Evolutionary conservation across 2,888 invertebrate genomes (phyloP), one percentile per base, ranked within the genome.

Genomic region (Pantelozetes paolii): DNA sequence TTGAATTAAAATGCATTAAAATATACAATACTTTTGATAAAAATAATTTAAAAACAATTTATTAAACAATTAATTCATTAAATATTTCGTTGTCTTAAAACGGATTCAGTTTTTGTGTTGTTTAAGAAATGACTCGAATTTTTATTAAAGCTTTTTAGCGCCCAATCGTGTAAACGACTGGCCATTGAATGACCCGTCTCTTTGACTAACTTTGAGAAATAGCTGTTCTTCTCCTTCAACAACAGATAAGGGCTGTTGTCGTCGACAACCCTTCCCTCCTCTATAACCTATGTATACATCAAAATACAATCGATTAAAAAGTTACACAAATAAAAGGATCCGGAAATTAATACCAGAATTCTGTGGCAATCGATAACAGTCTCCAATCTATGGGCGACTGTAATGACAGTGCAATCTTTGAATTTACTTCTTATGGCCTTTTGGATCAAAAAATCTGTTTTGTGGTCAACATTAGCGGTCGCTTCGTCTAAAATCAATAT

Each of bases 351-450:
- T 54, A 94, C 93, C 81, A 94, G 85, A 26, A 94, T 89, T 76
- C 89, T 86, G 83, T 94, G 92, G 0, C 92, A 92, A 82, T 95
- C 94, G 89, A 95, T 94, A 77, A 95, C 90, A 0, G 94, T 94
- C 81, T 94, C 89, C 36, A 96, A 85, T 57, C 95, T 86, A 54
- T 78, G 77, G 23, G 77, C 77, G 50, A 78, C 75, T 13, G 77
- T 77, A 23, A 77, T 57, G 23, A 77, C 76, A 18, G 78, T 78
- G 82, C 92, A 94, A 26, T 89, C 84, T 18, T 85, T 85, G 81
- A 94, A 94, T 80, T 90, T 89, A 57, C 85, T 85, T 74, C 92
- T 85, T 74, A 94, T 92, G 0, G 93, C 91, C 80, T 85, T 86
- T 82, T 93, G 94, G 79, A 94, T 94, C 75, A 94, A 85, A 67